These are phyloP conservation scores for Chlorodrepanis virens DNA, from an alignment of 2,113 vertebrate species.

Conservation along the genomic window DNA sequence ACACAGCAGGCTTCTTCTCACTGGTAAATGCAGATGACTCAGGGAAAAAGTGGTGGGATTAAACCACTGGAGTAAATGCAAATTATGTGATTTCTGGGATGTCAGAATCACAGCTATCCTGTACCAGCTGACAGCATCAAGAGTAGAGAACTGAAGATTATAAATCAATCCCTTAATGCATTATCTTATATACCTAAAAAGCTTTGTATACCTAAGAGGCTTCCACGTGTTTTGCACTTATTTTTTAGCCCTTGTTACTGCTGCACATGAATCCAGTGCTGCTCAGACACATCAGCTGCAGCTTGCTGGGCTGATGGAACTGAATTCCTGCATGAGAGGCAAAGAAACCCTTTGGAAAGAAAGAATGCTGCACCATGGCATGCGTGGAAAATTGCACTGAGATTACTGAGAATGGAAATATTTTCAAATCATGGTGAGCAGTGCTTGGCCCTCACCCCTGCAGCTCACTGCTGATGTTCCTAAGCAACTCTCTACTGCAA, in stretches of 20 bases:
- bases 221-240: background rate
- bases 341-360: constrained; percentile 33
- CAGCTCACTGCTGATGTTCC: background rate
- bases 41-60: background rate
- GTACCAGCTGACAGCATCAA: background rate
- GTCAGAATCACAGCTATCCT: background rate
- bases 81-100: background rate
- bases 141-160: background rate
- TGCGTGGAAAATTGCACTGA: background rate
- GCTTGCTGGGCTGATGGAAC: constrained; percentile 5
- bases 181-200: background rate
- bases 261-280: constrained; percentile 58
- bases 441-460: background rate
- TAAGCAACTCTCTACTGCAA: background rate
- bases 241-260: constrained; percentile 61
- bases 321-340: constrained; percentile 21
- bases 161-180: background rate
- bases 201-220: background rate
- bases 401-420: background rate
- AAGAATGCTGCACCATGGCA: constrained; percentile 65
- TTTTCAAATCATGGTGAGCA: background rate
- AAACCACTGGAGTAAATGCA: background rate
- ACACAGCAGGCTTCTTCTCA: background rate
- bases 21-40: background rate
- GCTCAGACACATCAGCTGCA: constrained; percentile 68